These are phyloP conservation scores for Plagodis pulveraria DNA, from an alignment of 2,888 invertebrate genomes.

Conservation along the genomic window DNA sequence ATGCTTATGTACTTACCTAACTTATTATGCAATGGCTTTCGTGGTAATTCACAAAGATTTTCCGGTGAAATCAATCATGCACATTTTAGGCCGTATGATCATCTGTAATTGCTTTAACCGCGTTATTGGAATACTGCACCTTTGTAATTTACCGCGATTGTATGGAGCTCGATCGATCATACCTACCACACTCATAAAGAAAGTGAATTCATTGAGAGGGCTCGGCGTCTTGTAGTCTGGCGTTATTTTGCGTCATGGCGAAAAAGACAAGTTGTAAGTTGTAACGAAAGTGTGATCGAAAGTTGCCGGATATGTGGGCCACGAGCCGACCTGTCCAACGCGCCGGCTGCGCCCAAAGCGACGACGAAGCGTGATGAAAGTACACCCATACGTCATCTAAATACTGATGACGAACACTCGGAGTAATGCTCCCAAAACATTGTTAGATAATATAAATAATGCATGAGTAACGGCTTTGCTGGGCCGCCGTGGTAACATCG, in stretches of 20 bases:
- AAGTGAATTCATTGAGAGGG: constrained; percentile 64
- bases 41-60: constrained; percentile 7
- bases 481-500: background rate
- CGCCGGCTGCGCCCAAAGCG: constrained; percentile 40
- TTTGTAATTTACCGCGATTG: constrained; percentile 23
- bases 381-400: constrained; percentile 17
- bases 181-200: constrained; percentile 46
- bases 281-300: constrained; percentile 82
- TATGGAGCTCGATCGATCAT: constrained; percentile 22
- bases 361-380: constrained; percentile 24
- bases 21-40: constrained; percentile 5
- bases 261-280: constrained; percentile 66
- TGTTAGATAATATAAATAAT: constrained; percentile 32
- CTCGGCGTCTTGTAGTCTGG: constrained; percentile 69
- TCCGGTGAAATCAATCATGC: constrained; percentile 4
- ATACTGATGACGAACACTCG: constrained; percentile 20
- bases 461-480: constrained; percentile 22
- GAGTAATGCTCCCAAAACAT: constrained; percentile 26
- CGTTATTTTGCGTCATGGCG: constrained; percentile 57
- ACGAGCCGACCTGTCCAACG: constrained; percentile 63
- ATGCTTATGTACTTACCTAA: background rate
- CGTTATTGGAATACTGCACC: constrained; percentile 16
- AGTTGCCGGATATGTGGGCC: constrained; percentile 81
- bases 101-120: constrained; percentile 23
- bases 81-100: constrained; percentile 15